Base-by-base conservation (phyloP, 2,113 vertebrate species). In the Geococcyx californianus region DNA sequence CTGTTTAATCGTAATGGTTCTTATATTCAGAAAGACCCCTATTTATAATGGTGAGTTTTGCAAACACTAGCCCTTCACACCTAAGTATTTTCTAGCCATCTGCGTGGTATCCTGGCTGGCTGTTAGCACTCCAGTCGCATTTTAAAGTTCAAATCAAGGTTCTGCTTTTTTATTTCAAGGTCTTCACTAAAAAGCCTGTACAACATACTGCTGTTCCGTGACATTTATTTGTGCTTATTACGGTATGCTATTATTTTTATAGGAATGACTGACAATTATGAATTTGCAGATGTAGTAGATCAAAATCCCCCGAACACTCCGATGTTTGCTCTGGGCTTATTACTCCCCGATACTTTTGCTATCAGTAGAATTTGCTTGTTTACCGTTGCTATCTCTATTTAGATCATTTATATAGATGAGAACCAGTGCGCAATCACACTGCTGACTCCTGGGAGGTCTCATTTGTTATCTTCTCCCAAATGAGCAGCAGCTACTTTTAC, bases 321-420 rank as follows among this genome's bases (percentile, higher is more conserved):
- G 20, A 56, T 78, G 87, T 95, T 93, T 95, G 87, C 63, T 93
- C 69, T 96, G 96, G 89, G 89, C 90, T 96, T 92, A 73, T 96
- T 91, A 91, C 81, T 96, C 85, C 72, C 33, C 31, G 78, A 91
- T 76, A 78, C 92, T 95, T 87, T 29, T 78, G 68, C 90, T 94
- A 91, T 90, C 89, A 73, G 77, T 79, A 80, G 86, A 81, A 81
- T 95, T 94, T 93, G 51, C 89, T 95, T 92, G 89, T 89, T 93
- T 89, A 72, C 44, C 73, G 33, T 59, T 84, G 78, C 70, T 94
- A 89, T 90, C 90, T 89, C 95, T 89, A 84, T 95, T 83, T 81
- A 85, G 82, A 81, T 94, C 76, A 87, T 75, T 75, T 85, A 83
- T 94, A 96, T 70, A 93, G 94, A 94, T 44, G 95, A 96, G 94